Evolutionary conservation across 2,888 invertebrate genomes (phyloP).

Genomic region (Amblyjoppa fuscipennis): DNA sequence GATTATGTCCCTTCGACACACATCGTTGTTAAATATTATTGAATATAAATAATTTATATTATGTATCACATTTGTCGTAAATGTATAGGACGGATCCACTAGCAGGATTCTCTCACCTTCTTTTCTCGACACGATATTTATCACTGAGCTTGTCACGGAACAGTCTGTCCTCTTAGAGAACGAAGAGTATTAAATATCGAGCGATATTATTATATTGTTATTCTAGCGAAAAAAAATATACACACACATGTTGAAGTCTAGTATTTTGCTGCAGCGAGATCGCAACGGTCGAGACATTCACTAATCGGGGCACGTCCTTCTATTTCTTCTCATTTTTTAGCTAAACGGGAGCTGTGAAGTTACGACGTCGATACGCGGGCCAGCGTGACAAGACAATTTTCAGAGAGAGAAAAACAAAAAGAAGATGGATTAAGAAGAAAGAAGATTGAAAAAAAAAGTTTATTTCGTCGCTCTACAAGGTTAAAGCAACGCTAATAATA

Average conservation of each 20-base stretch:
- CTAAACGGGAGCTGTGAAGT: slow-evolving; percentile 83
- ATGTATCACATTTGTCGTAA: background rate
- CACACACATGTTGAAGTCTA: slow-evolving; percentile 22
- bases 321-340: slow-evolving; percentile 77
- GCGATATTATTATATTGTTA: slow-evolving; percentile 4
- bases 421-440: slow-evolving; percentile 35
- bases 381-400: slow-evolving; percentile 55
- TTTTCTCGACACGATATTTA: slow-evolving; percentile 23
- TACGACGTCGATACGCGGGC: slow-evolving; percentile 60
- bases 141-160: slow-evolving; percentile 40
- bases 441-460: slow-evolving; percentile 70
- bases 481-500: slow-evolving; percentile 83
- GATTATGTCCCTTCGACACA: slow-evolving; percentile 4
- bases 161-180: slow-evolving; percentile 40
- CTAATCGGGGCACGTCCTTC: slow-evolving; percentile 35
- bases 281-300: background rate
- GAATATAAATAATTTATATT: slow-evolving; percentile 1
- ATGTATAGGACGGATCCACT: slow-evolving; percentile 23
- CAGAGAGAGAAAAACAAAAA: slow-evolving; percentile 39
- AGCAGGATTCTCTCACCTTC: slow-evolving; percentile 28
- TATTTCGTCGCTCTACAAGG: slow-evolving; percentile 84
- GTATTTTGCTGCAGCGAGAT: background rate
- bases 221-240: slow-evolving; percentile 19
- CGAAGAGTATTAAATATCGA: slow-evolving; percentile 21
- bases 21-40: background rate